These are phyloP conservation scores for Macquaria australasica DNA, from an alignment of 2,113 vertebrate species.

Conservation along the genomic window DNA sequence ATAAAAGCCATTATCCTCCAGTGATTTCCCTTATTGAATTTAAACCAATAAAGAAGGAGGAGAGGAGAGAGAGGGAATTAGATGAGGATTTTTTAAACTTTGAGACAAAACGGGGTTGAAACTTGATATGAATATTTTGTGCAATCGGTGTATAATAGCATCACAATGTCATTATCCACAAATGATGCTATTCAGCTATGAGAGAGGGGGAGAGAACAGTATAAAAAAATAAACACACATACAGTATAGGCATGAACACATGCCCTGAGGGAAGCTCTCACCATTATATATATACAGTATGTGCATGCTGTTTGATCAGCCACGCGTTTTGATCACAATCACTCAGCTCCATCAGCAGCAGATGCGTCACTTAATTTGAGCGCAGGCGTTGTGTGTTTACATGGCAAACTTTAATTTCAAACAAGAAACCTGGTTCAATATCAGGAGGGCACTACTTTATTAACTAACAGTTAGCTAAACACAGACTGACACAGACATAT, in stretches of 20 bases:
- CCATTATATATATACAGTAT: neutral
- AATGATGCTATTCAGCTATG: conserved; percentile 18
- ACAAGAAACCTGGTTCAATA: neutral
- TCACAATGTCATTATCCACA: conserved; percentile 23
- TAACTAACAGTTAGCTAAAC: conserved; percentile 30
- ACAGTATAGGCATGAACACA: neutral
- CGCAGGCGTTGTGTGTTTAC: conserved; percentile 18
- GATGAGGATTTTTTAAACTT: conserved; percentile 30
- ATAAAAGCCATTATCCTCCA: conserved; percentile 44
- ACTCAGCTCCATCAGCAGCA: conserved; percentile 17
- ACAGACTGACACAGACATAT: conserved; percentile 53
- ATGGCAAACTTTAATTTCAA: conserved; percentile 37
- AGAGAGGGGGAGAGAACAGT: neutral
- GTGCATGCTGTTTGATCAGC: conserved; percentile 33
- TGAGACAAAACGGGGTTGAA: conserved; percentile 17
- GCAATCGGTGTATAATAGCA: conserved; percentile 27
- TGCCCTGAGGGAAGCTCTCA: conserved; percentile 5
- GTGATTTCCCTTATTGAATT: conserved; percentile 42
- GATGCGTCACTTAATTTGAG: conserved; percentile 34
- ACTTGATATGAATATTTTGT: conserved; percentile 28
- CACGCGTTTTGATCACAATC: conserved; percentile 21
- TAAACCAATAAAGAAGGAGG: conserved; percentile 32
- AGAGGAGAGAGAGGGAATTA: neutral
- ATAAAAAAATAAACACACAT: conserved; percentile 6
- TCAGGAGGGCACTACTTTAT: neutral